Evolutionary conservation across 1,140 invertebrate genomes (phyloP), one percentile per base, ranked within the genome.

Genomic region (Vanessa tameamea): DNA sequence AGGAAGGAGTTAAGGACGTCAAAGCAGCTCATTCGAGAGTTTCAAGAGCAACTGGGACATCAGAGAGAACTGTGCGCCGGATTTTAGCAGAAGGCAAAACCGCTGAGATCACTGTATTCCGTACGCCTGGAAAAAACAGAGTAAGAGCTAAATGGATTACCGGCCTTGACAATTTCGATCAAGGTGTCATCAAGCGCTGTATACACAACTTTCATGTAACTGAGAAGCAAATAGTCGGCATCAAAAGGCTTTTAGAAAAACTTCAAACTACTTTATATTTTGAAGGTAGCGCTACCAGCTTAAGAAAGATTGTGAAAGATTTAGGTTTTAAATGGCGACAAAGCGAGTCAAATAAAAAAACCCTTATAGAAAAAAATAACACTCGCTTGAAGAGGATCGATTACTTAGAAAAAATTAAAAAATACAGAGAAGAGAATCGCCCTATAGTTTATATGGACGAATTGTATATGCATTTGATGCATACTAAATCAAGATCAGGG

Each of bases 401-500:
- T 51, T 78, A 69, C 50, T 71, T 78, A 47, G 14, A 64, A 59
- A 69, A 68, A 61, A 59, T 72, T 15, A 48, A 3, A 3, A 9
- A 70, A 50, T 75, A 64, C n/a, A 26, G 77, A 13, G 12, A 47
- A 16, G 55, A 75, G 67, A 66, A 69, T 2, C 37, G 76, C n/a
- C 64, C 76, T 15, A 77, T 77, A 50, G 43, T 74, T 15, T 78
- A 69, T 43, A 75, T 51, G 3, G 69, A 78, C 9, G 77, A 78
- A 23, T 65, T 26, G 15, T 73, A 76, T 47, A 23, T 71, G 14
- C 15, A 55, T 20, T 16, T n/a, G 64, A 37, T n/a, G 47, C 53
- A 76, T 15, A 20, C 57, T 11, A 51, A 14, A 31, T 7, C 64
- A 2, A 68, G 72, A 64, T 47, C 31, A 8, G 63, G 64, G n/a